Evolutionary conservation across 2,113 vertebrate species (phyloP).

Genomic region (Hippolais icterina): DNA sequence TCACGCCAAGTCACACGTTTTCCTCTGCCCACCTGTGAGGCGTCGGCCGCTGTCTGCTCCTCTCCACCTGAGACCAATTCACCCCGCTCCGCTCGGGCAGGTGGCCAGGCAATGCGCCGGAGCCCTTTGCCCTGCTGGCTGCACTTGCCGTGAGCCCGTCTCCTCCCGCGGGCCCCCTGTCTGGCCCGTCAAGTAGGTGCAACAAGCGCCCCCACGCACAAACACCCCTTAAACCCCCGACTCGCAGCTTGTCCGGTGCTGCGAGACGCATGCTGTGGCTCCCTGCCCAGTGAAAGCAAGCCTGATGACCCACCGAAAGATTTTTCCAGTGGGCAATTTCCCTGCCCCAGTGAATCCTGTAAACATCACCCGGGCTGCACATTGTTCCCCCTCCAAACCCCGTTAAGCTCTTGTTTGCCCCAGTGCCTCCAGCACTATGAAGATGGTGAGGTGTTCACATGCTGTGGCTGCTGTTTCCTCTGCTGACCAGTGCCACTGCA

Average conservation of each 20-base stretch:
- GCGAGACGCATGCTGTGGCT: rapidly evolving
- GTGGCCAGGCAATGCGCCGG: background rate
- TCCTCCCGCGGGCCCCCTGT: background rate
- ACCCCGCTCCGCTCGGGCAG: background rate
- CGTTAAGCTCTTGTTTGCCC: background rate
- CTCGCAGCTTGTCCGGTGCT: background rate
- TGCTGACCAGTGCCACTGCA: background rate
- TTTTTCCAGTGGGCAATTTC: background rate
- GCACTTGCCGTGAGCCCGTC: background rate
- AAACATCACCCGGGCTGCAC: background rate
- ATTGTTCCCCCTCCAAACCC: background rate
- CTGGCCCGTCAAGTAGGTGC: background rate
- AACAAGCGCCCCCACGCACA: background rate
- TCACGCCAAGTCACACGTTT: rapidly evolving
- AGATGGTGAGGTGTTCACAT: rapidly evolving
- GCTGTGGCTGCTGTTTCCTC: background rate
- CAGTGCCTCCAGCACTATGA: background rate
- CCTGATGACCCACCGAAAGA: background rate
- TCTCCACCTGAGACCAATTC: rapidly evolving
- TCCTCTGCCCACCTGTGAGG: background rate
- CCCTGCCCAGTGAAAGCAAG: background rate
- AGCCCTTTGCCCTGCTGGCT: background rate
- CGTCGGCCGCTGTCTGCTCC: background rate
- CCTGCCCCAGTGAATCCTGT: background rate
- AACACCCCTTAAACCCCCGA: rapidly evolving